phyloP scores from a whole-genome alignment of 1,140 invertebrate species.

The Brachionus asplanchnoidis region DNA sequence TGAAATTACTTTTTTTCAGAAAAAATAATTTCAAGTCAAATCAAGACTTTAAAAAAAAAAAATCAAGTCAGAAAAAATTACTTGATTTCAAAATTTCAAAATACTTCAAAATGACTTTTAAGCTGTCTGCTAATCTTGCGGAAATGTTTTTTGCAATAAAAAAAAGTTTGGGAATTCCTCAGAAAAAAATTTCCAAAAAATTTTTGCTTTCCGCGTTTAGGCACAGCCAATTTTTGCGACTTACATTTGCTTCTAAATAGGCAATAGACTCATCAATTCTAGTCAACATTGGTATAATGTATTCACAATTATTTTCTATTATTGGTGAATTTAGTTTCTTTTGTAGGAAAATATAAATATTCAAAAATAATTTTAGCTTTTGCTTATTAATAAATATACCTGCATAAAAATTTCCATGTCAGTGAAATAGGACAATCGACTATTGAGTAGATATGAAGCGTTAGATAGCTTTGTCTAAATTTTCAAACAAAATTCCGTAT shows the following conservation, averaged over 20 bases:
- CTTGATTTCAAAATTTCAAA: no score
- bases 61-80: no score
- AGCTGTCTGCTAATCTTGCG: no score
- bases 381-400: background rate
- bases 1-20: no score
- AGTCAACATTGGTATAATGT: slow-evolving; percentile 65
- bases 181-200: no score
- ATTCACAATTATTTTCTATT: slow-evolving; percentile 17
- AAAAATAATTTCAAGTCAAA: no score
- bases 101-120: no score
- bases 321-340: slow-evolving; percentile 22
- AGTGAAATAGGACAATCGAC: slow-evolving; percentile 35
- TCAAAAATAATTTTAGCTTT: background rate
- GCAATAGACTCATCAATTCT: slow-evolving; percentile 79
- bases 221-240: slow-evolving; percentile 46
- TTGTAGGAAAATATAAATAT: background rate
- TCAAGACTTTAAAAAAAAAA: no score
- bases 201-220: no score
- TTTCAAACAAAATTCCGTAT: background rate
- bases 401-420: slow-evolving; percentile 25
- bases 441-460: background rate
- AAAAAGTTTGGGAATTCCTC: slow-evolving; percentile 45
- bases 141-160: background rate
- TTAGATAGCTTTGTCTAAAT: slow-evolving; percentile 13
- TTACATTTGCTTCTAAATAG: slow-evolving; percentile 76